These are phyloP conservation scores for Rana temporaria DNA, from an alignment of 2,113 vertebrate genomes.

Conservation along the genomic window DNA sequence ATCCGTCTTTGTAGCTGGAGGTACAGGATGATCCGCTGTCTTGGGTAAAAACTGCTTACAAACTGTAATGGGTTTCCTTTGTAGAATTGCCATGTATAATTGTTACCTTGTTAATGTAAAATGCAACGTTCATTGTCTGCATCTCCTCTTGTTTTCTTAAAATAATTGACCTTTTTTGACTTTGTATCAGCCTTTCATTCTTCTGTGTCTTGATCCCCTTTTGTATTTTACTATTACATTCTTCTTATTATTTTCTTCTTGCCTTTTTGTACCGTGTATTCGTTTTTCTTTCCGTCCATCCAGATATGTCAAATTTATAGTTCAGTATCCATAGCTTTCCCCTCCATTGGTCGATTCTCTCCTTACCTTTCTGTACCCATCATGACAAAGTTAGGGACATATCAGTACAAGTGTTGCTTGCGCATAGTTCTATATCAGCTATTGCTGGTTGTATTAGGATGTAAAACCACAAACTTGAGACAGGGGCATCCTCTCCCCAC, in stretches of 20 bases:
- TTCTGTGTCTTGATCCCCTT: too few relatives aligned
- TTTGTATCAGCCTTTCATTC: too few relatives aligned
- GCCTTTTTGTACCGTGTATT: too few relatives aligned
- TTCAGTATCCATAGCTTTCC: too few relatives aligned
- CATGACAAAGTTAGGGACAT: constrained; percentile 4
- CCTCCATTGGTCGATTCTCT: too few relatives aligned
- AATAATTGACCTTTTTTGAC: too few relatives aligned
- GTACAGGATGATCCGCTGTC: background rate
- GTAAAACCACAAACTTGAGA: constrained; percentile 52
- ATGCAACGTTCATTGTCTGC: background rate
- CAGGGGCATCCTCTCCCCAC: constrained; percentile 33
- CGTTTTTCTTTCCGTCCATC: too few relatives aligned
- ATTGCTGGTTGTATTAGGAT: constrained; percentile 34
- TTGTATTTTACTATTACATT: too few relatives aligned
- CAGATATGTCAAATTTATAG: too few relatives aligned
- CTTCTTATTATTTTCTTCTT: too few relatives aligned
- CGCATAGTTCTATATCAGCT: constrained; percentile 33
- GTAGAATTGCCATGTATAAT: background rate
- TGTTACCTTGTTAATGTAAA: background rate
- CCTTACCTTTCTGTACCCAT: constrained; percentile 24
- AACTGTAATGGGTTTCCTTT: background rate
- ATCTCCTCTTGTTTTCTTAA: background rate
- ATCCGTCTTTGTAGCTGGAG: background rate
- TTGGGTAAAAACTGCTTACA: background rate
- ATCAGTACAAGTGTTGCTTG: background rate